Evolutionary conservation across 92 coral and sea anemone species (phyloP).

Genomic region (Porites lobata): DNA sequence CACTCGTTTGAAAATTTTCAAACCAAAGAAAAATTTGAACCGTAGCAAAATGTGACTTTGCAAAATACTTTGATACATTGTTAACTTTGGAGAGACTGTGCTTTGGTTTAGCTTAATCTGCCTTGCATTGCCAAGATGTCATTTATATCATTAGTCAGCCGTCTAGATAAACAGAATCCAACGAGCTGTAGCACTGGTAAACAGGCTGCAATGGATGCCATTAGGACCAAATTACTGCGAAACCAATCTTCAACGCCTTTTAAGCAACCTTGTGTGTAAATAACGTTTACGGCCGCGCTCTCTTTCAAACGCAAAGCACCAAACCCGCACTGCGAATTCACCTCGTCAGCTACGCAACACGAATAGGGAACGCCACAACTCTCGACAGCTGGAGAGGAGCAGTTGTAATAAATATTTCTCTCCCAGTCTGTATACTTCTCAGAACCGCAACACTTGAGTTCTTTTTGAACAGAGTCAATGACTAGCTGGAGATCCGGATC

Average conservation of each 20-base stretch:
- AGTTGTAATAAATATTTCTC: constrained; percentile 86
- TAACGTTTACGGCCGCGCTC: constrained; percentile 58
- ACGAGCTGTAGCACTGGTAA: constrained; percentile 78
- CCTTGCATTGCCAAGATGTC: constrained; percentile 68
- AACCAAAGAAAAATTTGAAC: no score
- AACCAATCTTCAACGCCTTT: constrained; percentile 93
- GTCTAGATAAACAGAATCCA: constrained; percentile 83
- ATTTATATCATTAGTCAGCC: constrained; percentile 81
- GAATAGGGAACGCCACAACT: constrained; percentile 95
- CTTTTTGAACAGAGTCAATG: constrained; percentile 85
- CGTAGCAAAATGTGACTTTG: no score
- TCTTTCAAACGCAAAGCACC: constrained; percentile 67
- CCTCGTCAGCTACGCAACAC: constrained; percentile 87
- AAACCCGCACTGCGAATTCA: constrained; percentile 94
- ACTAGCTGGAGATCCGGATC: constrained; percentile 90
- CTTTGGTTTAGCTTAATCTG: neutral
- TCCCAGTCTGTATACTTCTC: constrained; percentile 86
- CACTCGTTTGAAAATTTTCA: no score
- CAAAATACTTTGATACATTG: neutral
- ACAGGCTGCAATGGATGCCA: constrained; percentile 82
- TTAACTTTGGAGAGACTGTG: no score
- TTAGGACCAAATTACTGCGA: constrained; percentile 74
- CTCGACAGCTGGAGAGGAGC: constrained; percentile 86
- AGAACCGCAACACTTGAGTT: constrained; percentile 93
- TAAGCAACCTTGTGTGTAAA: constrained; percentile 84